These are phyloP conservation scores for Hepsetus odoe DNA, from an alignment of 2,113 vertebrate species.

Conservation along the genomic window DNA sequence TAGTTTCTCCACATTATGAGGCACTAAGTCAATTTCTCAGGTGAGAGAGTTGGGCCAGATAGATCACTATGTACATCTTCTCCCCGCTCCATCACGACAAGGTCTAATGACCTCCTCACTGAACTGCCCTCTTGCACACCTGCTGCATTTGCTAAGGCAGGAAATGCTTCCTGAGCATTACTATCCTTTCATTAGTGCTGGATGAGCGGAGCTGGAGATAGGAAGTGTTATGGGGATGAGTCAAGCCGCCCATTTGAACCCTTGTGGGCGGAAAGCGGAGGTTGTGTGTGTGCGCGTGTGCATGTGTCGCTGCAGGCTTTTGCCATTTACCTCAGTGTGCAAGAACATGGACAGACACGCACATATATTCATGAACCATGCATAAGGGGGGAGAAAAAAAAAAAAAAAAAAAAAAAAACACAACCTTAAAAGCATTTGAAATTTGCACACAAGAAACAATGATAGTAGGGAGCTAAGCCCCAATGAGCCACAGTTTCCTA, in stretches of 20 bases:
- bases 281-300: slow-evolving; percentile 38
- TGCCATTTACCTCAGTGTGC: slow-evolving; percentile 40
- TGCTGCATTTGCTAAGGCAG: slow-evolving; percentile 46
- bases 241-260: slow-evolving; percentile 67
- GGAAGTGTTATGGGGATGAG: slow-evolving; percentile 58
- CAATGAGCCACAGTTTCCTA: too few relatives aligned
- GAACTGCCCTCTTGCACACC: neutral
- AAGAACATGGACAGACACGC: slow-evolving; percentile 9
- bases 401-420: too few relatives aligned
- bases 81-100: neutral
- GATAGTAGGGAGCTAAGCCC: too few relatives aligned
- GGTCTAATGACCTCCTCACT: neutral
- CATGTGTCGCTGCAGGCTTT: slow-evolving; percentile 53
- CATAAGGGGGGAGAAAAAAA: neutral
- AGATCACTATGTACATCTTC: neutral
- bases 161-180: slow-evolving; percentile 61
- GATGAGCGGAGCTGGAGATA: slow-evolving; percentile 53
- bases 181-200: slow-evolving; percentile 64
- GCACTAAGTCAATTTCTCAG: neutral
- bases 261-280: slow-evolving; percentile 60
- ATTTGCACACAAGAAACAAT: too few relatives aligned
- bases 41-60: neutral
- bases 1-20: neutral
- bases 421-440: too few relatives aligned
- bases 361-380: neutral